phyloP scores from a whole-genome alignment of 1,140 invertebrate genomes.

The Tetragonula clypearis region DNA sequence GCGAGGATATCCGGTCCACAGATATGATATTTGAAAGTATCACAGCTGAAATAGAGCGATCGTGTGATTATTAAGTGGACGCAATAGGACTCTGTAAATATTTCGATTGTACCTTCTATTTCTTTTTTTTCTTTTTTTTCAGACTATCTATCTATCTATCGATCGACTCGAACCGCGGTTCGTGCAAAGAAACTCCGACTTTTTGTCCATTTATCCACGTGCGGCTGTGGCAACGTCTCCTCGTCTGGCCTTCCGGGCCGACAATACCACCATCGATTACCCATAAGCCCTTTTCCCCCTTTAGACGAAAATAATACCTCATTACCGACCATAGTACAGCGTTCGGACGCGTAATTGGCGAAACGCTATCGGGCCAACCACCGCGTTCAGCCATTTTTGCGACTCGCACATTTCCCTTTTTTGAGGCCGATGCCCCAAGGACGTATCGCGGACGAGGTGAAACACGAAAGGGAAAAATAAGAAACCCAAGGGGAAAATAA shows the following conservation, averaged over 20 bases:
- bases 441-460: no score
- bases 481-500: background rate
- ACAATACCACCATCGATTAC: background rate
- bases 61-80: no score
- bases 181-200: background rate
- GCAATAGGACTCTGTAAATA: background rate
- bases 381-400: background rate
- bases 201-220: background rate
- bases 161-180: background rate
- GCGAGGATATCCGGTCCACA: background rate
- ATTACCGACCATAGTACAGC: background rate
- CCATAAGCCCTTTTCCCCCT: background rate
- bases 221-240: background rate
- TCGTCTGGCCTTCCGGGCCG: background rate
- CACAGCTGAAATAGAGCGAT: no score
- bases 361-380: background rate
- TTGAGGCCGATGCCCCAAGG: background rate
- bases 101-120: background rate
- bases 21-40: background rate
- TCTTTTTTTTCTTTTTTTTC: no score
- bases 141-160: background rate
- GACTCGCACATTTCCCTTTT: background rate
- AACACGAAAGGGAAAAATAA: no score
- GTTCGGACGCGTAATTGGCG: slow-evolving; percentile 9
- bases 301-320: slow-evolving; percentile 8